Evolutionary conservation across 2,113 vertebrate species (phyloP).

Genomic region (Podarcis cretensis): DNA sequence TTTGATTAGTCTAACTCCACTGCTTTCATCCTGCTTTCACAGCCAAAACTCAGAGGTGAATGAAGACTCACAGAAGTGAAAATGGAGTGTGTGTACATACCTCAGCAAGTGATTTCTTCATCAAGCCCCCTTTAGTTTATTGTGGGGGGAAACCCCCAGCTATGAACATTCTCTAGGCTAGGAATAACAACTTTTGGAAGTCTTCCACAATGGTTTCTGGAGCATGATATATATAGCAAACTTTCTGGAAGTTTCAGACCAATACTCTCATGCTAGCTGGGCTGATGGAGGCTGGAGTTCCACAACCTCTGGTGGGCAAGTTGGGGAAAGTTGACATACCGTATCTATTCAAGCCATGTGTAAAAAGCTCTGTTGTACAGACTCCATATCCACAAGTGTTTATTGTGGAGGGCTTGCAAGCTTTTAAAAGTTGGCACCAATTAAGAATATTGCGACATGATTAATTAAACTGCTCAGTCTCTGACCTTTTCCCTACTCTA

Average conservation of each 20-base stretch:
- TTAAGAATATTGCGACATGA: conserved; percentile 7
- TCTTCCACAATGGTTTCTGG: neutral
- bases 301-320: too few species aligned
- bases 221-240: neutral
- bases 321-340: neutral
- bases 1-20: too few species aligned
- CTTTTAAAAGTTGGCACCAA: conserved; percentile 9
- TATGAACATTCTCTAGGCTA: neutral
- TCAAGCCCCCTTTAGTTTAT: neutral
- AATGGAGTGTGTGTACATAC: neutral
- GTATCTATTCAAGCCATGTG: neutral
- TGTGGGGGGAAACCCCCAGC: neutral
- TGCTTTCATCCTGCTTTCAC: too few species aligned
- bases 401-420: neutral
- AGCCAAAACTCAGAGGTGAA: too few species aligned
- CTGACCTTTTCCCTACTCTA: conserved; percentile 27
- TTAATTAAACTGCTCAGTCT: neutral
- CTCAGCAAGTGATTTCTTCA: neutral
- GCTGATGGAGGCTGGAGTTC: too few species aligned
- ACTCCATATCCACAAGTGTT: neutral
- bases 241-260: too few species aligned
- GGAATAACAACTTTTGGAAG: neutral
- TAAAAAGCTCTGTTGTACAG: neutral
- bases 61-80: neutral
- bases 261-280: too few species aligned